Percentiles rank a stretch among this genome's conserved stretches.
These are phyloP conservation scores for Drosophila quadrilineata DNA, from an alignment of 1,140 invertebrate genomes.

Conservation along the genomic window DNA sequence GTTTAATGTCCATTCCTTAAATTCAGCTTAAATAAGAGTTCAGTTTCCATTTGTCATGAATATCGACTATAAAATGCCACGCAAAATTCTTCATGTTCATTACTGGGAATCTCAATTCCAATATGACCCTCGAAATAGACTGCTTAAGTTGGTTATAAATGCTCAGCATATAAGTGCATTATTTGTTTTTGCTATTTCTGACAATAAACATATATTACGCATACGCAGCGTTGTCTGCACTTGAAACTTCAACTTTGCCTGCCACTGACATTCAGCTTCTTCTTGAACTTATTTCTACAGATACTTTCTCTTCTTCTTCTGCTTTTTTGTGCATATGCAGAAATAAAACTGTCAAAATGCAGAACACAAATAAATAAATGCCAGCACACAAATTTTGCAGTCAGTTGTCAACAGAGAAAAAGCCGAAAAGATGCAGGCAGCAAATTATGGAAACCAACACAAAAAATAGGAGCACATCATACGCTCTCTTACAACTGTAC, in stretches of 20 bases:
- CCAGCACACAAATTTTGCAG: slow-evolving; percentile 65
- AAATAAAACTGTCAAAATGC: slow-evolving; percentile 64
- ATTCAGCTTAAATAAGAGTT: neutral
- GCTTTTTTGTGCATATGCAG: slow-evolving; percentile 31
- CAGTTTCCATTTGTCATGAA: neutral
- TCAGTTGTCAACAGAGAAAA: slow-evolving; percentile 59
- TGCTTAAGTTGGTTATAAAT: too few species aligned
- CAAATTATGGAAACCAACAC: slow-evolving; percentile 61
- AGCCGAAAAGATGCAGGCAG: slow-evolving; percentile 55
- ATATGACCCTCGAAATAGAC: too few species aligned
- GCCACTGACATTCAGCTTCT: too few species aligned
- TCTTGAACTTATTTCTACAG: too few species aligned
- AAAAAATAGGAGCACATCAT: slow-evolving; percentile 24
- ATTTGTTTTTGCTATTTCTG: too few species aligned
- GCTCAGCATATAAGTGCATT: neutral
- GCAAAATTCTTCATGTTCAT: too few species aligned
- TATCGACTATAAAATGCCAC: too few species aligned
- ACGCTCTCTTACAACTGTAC: too few species aligned
- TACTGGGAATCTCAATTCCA: too few species aligned
- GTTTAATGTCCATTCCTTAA: neutral
- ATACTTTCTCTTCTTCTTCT: too few species aligned
- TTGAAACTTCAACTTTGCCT: too few species aligned
- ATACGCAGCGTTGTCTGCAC: slow-evolving; percentile 57
- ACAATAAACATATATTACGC: slow-evolving; percentile 40
- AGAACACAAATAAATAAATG: slow-evolving; percentile 68